These are phyloP conservation scores for Ommatoiulus sabulosus DNA, from an alignment of 2,888 invertebrate species.

Conservation along the genomic window DNA sequence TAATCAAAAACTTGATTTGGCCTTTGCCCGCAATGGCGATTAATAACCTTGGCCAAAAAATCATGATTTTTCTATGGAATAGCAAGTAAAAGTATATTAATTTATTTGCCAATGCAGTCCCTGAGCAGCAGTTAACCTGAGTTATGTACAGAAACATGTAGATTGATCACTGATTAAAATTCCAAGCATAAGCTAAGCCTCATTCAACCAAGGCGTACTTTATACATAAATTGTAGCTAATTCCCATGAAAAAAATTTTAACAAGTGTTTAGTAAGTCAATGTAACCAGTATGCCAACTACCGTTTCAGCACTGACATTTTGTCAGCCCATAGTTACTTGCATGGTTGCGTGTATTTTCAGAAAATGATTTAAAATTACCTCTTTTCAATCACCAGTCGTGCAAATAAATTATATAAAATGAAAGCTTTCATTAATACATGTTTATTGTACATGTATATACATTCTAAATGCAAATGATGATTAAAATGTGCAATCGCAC, in stretches of 20 bases:
- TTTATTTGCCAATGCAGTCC: background rate
- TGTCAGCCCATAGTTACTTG: background rate
- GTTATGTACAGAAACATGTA: background rate
- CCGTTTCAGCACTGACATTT: background rate
- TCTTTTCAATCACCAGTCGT: background rate
- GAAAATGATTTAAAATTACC: background rate
- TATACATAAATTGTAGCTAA: background rate
- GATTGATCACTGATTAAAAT: background rate
- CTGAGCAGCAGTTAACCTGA: background rate
- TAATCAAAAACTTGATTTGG: background rate
- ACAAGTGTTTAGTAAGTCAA: background rate
- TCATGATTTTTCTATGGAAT: background rate
- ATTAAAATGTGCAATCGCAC: background rate
- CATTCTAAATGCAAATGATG: background rate
- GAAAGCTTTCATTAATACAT: too few species aligned
- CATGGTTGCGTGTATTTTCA: background rate
- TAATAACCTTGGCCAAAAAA: constrained; percentile 13
- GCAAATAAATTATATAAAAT: background rate
- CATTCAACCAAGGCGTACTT: background rate
- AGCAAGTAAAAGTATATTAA: background rate
- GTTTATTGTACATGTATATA: too few species aligned
- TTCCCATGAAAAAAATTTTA: background rate
- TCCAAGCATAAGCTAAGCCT: background rate
- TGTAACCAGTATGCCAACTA: background rate
- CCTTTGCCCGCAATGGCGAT: background rate